Conservation (phyloP, 2,797 vertebrate species). For the Phalloptychus januarius region DNA sequence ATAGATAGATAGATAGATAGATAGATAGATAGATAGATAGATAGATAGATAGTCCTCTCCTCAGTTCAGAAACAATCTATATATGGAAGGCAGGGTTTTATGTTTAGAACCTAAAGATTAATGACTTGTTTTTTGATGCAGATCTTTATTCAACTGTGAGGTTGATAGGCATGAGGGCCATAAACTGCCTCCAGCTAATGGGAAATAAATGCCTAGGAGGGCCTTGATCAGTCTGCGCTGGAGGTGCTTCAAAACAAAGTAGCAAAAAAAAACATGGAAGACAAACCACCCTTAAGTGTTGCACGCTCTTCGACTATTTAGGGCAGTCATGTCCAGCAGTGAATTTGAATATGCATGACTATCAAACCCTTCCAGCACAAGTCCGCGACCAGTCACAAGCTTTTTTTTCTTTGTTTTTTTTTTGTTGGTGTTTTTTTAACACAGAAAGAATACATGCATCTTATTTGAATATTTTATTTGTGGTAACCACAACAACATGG, state of each 20-base stretch:
- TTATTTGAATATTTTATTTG: constrained; percentile 82
- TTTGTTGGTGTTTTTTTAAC: constrained; percentile 58
- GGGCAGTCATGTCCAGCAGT: constrained; percentile 84
- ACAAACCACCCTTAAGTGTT: constrained; percentile 77
- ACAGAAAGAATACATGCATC: constrained; percentile 73
- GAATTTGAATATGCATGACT: constrained; percentile 86
- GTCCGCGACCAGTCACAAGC: constrained; percentile 59
- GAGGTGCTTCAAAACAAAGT: constrained; percentile 62
- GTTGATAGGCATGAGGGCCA: constrained; percentile 60
- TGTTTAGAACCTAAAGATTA: constrained; percentile 17
- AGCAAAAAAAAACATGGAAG: constrained; percentile 62
- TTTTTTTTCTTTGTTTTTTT: constrained; percentile 55
- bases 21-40: not conserved
- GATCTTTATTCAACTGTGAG: constrained; percentile 58
- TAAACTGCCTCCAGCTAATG: constrained; percentile 61
- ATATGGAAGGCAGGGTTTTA: not conserved
- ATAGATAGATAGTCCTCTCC: not conserved
- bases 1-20: constrained; percentile 4
- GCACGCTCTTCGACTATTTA: constrained; percentile 81
- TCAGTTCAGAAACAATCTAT: not conserved
- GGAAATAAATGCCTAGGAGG: constrained; percentile 70
- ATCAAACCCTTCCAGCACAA: constrained; percentile 78
- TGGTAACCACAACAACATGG: constrained; percentile 74
- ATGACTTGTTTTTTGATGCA: constrained; percentile 60
- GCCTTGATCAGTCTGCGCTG: constrained; percentile 69